Evolutionary conservation across 2,888 invertebrate species (phyloP), one percentile per base, ranked within the genome.

Genomic region (Xestia c-nigrum): DNA sequence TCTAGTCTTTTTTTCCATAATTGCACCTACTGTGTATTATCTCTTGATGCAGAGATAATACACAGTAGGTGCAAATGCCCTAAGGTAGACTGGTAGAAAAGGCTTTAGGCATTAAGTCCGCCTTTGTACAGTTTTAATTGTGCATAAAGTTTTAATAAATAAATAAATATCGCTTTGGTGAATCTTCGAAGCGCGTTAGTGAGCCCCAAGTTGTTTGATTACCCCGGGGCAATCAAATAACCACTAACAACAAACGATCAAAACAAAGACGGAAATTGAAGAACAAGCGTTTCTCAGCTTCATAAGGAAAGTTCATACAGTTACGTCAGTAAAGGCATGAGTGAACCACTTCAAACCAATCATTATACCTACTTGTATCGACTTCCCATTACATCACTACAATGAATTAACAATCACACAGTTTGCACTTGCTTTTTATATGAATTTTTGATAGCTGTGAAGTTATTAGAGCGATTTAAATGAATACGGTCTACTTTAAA

Each of bases 321-420:
- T 81, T 80, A 67, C 74, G 19, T 80, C 38, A 68, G 4, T 40
- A 12, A 43, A 24, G 19, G 61, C 63, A 38, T 59, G 38, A n/a
- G 50, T 65, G 52, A 59, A 59, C 61, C 38, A 57, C 57, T 63
- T 80, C n/a, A 69, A 66, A 38, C 31, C 38, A 55, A 69, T 65
- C 57, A 67, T 76, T 50, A 66, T 47, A 72, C 43, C 12, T 55
- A 64, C 78, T 67, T 61, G 21, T 38, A 69, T 65, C 47, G 57
- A 81, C 81, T 81, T 85, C 63, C 63, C 40, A 66, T 85, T 85
- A 74, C 67, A 52, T 70, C 66, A 81, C 43, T 46, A 46, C 6
- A 47, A 46, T 21, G 40, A 69, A 52, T 50, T 31, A 40, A 66
- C 14, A 31, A 50, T 43, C 40, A 31, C 3, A n/a, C 5, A 47